Base-by-base conservation (phyloP, 1,140 invertebrate genomes). In the Drosophila navojoa region DNA sequence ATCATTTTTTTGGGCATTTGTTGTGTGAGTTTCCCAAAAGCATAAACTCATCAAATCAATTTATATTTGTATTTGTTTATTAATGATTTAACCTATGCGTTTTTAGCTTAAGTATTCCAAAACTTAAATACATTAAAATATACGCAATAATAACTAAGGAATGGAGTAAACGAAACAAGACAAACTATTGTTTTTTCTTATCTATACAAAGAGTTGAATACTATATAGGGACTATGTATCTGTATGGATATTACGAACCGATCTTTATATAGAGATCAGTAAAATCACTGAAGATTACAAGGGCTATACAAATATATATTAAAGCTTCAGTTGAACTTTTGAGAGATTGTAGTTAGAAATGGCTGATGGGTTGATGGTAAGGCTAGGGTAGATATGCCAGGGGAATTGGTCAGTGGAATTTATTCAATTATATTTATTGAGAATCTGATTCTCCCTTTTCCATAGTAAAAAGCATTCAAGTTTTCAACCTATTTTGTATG, bases 401-500 rank as follows among this genome's bases (percentile, higher is more conserved):
- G 27, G 5, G 0, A 27, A 27, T 27, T 29, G 4, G 5, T 29
- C 27, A 29, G 27, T 5, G 1, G 0, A 38, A 38, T 38, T 38
- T n/a, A n/a, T n/a, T n/a, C 27, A 29, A 29, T 29, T 5, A 29
- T 29, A 29, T 29, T 6, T 6, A 5, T 5, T 6, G 6, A 5
- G 27, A 29, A 6, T 29, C 27, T 29, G 4, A 29, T 29, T 29
- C 1, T 29, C 27, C 32, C 32, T 0, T 32, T 7, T 32, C 32
- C 32, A 38, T 16, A 22, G 10, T 35, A 1, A 5, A 22, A 22
- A 19, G 7, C 16, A 35, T 13, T 11, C 9, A 29, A 35, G 9
- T 60, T 44, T 62, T 59, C 66, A 69, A 40, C 76, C 67, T 87
- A 86, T 82, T 89, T 89, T 77, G 71, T 89, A 78, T 84, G 59